These are phyloP conservation scores for Ectemnius cavifrons DNA, from an alignment of 2,888 invertebrate genomes.

Conservation along the genomic window DNA sequence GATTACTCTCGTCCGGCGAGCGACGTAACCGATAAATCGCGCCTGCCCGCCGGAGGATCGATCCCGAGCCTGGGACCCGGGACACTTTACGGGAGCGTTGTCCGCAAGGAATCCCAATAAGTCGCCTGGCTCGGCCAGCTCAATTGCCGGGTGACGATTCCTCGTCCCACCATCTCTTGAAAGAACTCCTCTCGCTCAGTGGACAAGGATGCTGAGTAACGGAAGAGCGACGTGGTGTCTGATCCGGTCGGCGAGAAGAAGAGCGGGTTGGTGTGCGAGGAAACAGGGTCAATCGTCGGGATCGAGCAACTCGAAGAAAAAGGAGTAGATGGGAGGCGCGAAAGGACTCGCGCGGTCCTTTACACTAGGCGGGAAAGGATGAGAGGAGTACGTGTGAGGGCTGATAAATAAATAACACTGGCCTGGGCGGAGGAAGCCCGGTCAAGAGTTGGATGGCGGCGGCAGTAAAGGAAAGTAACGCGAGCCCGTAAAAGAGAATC, in stretches of 20 bases:
- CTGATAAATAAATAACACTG: conserved; percentile 68
- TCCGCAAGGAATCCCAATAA: conserved; percentile 53
- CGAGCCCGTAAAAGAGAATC: conserved; percentile 75
- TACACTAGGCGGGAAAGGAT: conserved; percentile 15
- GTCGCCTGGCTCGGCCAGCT: conserved; percentile 25
- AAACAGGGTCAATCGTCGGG: background rate
- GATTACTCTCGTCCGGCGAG: conserved; percentile 24
- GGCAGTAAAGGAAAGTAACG: conserved; percentile 71
- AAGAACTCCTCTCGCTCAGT: conserved; percentile 22
- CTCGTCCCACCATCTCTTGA: conserved; percentile 27
- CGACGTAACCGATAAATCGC: conserved; percentile 21
- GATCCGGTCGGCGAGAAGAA: background rate
- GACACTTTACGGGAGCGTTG: conserved; percentile 30
- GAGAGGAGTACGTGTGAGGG: conserved; percentile 49
- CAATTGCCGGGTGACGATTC: conserved; percentile 51
- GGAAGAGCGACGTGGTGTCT: too few species aligned
- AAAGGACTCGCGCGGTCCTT: conserved; percentile 42
- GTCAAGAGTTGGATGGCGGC: conserved; percentile 65
- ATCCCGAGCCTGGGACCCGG: conserved; percentile 14
- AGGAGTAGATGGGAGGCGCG: conserved; percentile 11
- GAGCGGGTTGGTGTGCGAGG: conserved; percentile 11
- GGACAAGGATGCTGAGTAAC: background rate
- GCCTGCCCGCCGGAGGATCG: conserved; percentile 41
- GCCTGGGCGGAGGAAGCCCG: conserved; percentile 38
- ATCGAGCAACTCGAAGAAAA: background rate